Conservation (phyloP, 2,888 invertebrate genomes). For the Hirtodrosophila duncani region DNA sequence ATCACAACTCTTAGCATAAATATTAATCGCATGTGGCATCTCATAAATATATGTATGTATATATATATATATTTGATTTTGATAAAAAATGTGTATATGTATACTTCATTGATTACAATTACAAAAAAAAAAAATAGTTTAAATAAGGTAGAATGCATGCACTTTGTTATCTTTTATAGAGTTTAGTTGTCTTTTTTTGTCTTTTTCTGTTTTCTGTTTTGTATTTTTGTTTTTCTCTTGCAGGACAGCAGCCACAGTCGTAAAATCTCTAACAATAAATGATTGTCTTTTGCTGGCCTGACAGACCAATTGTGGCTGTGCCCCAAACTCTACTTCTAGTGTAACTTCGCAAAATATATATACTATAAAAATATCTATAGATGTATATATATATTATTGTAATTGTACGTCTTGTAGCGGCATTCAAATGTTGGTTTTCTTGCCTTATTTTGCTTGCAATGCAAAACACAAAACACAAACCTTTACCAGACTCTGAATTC, state of each 20-base stretch:
- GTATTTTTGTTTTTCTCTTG: too few species aligned
- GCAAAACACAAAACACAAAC: conserved; percentile 44
- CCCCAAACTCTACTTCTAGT: too few species aligned
- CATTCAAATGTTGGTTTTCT: too few species aligned
- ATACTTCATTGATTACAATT: too few species aligned
- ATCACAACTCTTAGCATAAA: conserved; percentile 78
- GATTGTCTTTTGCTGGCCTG: not conserved
- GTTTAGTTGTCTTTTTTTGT: not conserved
- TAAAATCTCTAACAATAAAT: conserved; percentile 4
- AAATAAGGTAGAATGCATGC: conserved; percentile 13
- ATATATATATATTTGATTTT: conserved; percentile 21
- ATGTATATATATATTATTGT: conserved; percentile 15
- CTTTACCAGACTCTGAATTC: conserved; percentile 51
- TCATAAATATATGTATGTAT: conserved; percentile 37
- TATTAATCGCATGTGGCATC: conserved; percentile 68
- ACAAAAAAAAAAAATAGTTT: too few species aligned
- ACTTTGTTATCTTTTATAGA: conserved; percentile 11
- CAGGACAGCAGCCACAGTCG: too few species aligned
- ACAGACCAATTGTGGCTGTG: too few species aligned
- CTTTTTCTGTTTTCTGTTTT: too few species aligned
- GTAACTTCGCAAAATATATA: too few species aligned
- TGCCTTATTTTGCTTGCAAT: conserved; percentile 26
- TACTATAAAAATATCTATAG: too few species aligned
- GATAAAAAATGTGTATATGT: conserved; percentile 17
- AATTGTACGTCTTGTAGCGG: conserved; percentile 27